These are phyloP conservation scores for Pristis pectinata DNA, from an alignment of 2,797 vertebrate species.

Conservation along the genomic window DNA sequence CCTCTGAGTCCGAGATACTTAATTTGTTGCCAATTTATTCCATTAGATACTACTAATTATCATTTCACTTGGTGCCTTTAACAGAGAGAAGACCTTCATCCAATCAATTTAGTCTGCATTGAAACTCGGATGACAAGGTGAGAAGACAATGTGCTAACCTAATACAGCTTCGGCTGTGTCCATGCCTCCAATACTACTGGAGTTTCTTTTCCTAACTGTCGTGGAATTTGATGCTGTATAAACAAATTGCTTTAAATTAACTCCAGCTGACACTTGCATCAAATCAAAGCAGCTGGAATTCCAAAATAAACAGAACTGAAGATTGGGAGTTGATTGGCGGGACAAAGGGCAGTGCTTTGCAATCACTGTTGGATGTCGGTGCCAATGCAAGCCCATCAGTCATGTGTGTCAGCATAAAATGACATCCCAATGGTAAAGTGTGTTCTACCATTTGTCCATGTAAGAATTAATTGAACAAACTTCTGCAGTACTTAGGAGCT, in stretches of 20 bases:
- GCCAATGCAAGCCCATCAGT: neutral
- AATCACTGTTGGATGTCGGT: neutral
- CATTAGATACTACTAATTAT: neutral
- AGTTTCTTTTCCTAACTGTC: neutral
- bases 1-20: neutral
- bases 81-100: neutral
- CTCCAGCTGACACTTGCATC: conserved; percentile 4
- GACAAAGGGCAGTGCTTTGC: neutral
- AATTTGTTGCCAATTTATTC: neutral
- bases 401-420: neutral
- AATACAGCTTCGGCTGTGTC: neutral
- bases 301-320: neutral
- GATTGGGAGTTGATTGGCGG: neutral
- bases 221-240: neutral
- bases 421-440: neutral
- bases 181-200: neutral
- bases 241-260: neutral
- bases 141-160: neutral
- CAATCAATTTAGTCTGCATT: neutral
- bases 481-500: neutral
- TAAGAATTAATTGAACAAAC: neutral
- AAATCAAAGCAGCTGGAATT: neutral
- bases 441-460: neutral
- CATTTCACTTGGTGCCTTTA: neutral
- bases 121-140: neutral